Evolutionary conservation across 1,140 invertebrate genomes (phyloP), one percentile per base, ranked within the genome.

Genomic region (Eumaeus atala): DNA sequence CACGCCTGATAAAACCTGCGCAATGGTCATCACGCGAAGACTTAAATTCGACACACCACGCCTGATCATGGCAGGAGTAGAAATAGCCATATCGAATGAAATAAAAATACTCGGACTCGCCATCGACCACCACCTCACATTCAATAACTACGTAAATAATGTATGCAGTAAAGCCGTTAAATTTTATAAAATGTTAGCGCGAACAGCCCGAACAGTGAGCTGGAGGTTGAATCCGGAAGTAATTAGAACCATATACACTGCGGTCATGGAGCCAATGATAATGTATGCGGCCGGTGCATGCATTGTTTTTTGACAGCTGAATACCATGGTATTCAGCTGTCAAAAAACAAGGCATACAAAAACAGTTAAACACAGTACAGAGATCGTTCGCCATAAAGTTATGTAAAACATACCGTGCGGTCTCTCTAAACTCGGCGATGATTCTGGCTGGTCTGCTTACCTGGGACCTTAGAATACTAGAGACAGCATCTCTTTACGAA

Each of bases 1-100:
- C 28, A 36, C 51, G 6, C 44, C 57, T 0, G 36, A 59, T 6
- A 59, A 59, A 33, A 59, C 57, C 0, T 14, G 21, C 10, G 57
- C 57, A 0, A 54, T 59, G 51, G 5, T 40, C 0, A 10, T 54
- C 1, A 59, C 57, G 0, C 48, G 48, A 12, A 54, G 40, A 16
- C 12, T 52, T 8, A 49, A 49, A 34, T 49, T 34, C 4, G 48
- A 49, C 8, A 7, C n/a, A 33, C 48, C 48, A 12, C 21, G 33
- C 1, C 8, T 49, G 6, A 33, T 1, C 4, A 49, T 49, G 48
- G 48, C n/a, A 3, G 21, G 48, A 1, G 10, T n/a, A 2, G n/a
- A 5, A 6, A 33, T 49, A 2, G 1, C 1, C 0, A 3, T 33
- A 0, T 49, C n/a, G 1, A 7, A 35, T 6, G 6, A 12, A 12